Conservation (phyloP, 1,140 invertebrate species). For the Calycopis cecrops region DNA sequence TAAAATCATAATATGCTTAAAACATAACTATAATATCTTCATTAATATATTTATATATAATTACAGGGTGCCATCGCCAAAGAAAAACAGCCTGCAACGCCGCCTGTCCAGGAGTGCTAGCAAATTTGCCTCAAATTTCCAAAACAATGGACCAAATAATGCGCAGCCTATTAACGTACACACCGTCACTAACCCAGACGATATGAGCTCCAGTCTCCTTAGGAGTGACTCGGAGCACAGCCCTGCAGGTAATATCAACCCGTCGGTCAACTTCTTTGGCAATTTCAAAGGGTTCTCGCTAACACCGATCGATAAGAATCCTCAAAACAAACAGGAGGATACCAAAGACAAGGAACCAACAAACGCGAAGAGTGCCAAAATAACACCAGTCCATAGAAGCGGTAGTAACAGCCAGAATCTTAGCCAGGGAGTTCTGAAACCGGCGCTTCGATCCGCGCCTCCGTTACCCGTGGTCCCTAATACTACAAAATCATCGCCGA, state of each 20-base stretch:
- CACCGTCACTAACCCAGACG: constrained; percentile 76
- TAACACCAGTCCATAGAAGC: constrained; percentile 61
- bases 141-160: constrained; percentile 42
- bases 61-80: constrained; percentile 64
- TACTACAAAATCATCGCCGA: constrained; percentile 42
- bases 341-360: constrained; percentile 20
- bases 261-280: constrained; percentile 81
- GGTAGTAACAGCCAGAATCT: constrained; percentile 55
- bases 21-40: not conserved
- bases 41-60: constrained; percentile 12
- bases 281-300: constrained; percentile 90
- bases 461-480: constrained; percentile 63
- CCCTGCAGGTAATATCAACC: constrained; percentile 70
- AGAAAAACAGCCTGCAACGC: constrained; percentile 61
- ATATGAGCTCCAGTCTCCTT: constrained; percentile 77
- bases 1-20: no score
- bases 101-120: constrained; percentile 62
- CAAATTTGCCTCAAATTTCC: constrained; percentile 66
- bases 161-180: constrained; percentile 74
- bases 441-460: constrained; percentile 63
- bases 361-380: constrained; percentile 52
- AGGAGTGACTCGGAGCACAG: constrained; percentile 71
- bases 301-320: constrained; percentile 78
- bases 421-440: constrained; percentile 49
- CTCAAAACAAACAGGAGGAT: constrained; percentile 37